These are phyloP conservation scores for Lutraria rhynchaena DNA, from an alignment of 1,140 invertebrate genomes.

Conservation along the genomic window DNA sequence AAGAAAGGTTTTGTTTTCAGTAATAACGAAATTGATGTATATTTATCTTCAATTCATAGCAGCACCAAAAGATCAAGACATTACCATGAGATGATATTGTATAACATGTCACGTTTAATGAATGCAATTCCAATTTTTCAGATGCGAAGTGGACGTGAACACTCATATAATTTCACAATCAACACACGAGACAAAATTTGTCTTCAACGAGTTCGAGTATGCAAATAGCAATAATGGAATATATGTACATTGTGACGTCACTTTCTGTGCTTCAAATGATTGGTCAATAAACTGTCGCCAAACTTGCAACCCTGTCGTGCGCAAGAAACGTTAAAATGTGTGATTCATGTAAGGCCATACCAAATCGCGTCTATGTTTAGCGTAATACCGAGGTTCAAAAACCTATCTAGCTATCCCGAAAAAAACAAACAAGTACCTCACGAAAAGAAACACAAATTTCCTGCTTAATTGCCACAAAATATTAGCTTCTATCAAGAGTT, in stretches of 20 bases:
- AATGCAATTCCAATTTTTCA: constrained; percentile 29
- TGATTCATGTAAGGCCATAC: too few relatives aligned
- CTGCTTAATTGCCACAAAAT: too few relatives aligned
- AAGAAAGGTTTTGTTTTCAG: neutral
- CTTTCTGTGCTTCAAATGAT: constrained; percentile 49
- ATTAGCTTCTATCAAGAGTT: too few relatives aligned
- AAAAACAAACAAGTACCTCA: too few relatives aligned
- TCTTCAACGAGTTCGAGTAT: constrained; percentile 62
- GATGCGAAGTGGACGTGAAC: constrained; percentile 56
- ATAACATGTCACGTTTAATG: neutral
- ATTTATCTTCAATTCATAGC: too few relatives aligned
- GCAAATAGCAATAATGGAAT: constrained; percentile 43
- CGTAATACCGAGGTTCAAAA: too few relatives aligned
- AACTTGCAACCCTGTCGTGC: constrained; percentile 36
- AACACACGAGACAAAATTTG: constrained; percentile 61
- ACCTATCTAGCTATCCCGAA: too few relatives aligned
- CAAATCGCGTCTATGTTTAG: too few relatives aligned
- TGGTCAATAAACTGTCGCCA: constrained; percentile 44
- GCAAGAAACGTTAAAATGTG: neutral
- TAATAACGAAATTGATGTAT: too few relatives aligned
- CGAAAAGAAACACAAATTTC: too few relatives aligned
- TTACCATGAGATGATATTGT: neutral
- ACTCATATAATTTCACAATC: constrained; percentile 56
- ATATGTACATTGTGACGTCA: constrained; percentile 57
- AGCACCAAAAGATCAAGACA: too few relatives aligned